phyloP scores from a whole-genome alignment of 2,113 vertebrate species.

The Rafetus swinhoei region DNA sequence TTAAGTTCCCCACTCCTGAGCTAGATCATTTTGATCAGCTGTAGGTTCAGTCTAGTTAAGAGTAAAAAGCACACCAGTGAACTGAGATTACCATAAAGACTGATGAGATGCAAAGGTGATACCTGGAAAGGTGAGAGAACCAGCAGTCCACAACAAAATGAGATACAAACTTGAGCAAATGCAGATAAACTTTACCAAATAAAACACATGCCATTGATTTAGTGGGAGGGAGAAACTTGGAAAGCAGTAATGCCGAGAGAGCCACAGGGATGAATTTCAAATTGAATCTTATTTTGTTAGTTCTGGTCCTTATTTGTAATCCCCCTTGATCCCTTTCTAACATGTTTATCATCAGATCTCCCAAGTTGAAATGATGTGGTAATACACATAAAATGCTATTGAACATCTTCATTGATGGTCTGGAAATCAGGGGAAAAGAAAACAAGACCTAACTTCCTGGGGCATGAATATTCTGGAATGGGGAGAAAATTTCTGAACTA shows the following conservation, averaged over 20 bases:
- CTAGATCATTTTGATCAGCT: neutral
- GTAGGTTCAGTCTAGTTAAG: neutral
- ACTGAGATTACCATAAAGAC: neutral
- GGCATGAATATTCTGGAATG: neutral
- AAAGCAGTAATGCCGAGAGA: neutral
- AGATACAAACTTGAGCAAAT: constrained; percentile 8
- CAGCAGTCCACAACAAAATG: neutral
- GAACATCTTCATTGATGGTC: constrained; percentile 1
- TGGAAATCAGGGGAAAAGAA: neutral
- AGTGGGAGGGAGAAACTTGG: neutral
- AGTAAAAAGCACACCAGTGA: neutral
- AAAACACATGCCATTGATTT: neutral
- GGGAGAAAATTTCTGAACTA: neutral
- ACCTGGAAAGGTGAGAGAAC: neutral
- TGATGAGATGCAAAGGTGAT: neutral
- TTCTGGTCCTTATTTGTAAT: neutral
- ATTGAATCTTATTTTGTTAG: neutral
- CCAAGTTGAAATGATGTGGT: neutral
- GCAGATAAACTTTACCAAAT: neutral
- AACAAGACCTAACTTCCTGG: neutral
- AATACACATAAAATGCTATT: neutral
- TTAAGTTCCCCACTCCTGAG: too few relatives aligned
- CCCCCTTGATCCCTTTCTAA: neutral
- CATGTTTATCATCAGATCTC: rapidly evolving
- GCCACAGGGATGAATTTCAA: neutral